These are phyloP conservation scores for Ennomos erosarius DNA, from an alignment of 2,888 invertebrate species.

Conservation along the genomic window DNA sequence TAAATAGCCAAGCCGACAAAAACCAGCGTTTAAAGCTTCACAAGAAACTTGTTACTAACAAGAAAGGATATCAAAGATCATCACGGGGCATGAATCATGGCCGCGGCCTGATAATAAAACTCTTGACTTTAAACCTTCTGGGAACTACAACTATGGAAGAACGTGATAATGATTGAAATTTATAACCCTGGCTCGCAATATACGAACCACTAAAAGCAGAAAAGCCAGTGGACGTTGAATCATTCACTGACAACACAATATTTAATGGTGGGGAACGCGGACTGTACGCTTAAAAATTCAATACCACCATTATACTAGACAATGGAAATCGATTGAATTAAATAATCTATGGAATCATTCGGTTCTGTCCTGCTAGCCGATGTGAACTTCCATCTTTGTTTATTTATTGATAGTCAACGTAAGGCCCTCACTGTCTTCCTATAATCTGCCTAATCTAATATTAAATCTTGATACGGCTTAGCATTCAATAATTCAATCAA, in stretches of 20 bases:
- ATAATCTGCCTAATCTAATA: slow-evolving; percentile 52
- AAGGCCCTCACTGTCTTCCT: slow-evolving; percentile 37
- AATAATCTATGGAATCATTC: slow-evolving; percentile 51
- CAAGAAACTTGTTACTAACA: slow-evolving; percentile 59
- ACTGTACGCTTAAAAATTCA: slow-evolving; percentile 53
- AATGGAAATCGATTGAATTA: slow-evolving; percentile 56
- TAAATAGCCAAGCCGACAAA: slow-evolving; percentile 38
- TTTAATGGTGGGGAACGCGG: slow-evolving; percentile 47
- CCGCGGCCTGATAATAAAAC: slow-evolving; percentile 56
- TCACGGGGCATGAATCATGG: slow-evolving; percentile 67
- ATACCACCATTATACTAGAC: slow-evolving; percentile 50
- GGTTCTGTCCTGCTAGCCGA: slow-evolving; percentile 37
- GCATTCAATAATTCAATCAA: slow-evolving; percentile 62
- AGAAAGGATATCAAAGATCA: slow-evolving; percentile 75
- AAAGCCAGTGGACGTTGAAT: slow-evolving; percentile 24
- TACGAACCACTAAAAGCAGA: slow-evolving; percentile 18
- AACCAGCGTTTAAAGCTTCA: slow-evolving; percentile 38
- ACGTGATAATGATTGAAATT: slow-evolving; percentile 46
- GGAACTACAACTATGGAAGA: slow-evolving; percentile 57
- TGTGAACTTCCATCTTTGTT: slow-evolving; percentile 30
- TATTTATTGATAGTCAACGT: slow-evolving; percentile 34
- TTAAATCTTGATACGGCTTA: slow-evolving; percentile 55
- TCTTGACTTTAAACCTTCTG: slow-evolving; percentile 64
- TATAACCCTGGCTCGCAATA: slow-evolving; percentile 31
- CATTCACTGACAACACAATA: slow-evolving; percentile 46